Conservation (phyloP, 2,113 vertebrate genomes). For the Ploceus nigricollis region DNA sequence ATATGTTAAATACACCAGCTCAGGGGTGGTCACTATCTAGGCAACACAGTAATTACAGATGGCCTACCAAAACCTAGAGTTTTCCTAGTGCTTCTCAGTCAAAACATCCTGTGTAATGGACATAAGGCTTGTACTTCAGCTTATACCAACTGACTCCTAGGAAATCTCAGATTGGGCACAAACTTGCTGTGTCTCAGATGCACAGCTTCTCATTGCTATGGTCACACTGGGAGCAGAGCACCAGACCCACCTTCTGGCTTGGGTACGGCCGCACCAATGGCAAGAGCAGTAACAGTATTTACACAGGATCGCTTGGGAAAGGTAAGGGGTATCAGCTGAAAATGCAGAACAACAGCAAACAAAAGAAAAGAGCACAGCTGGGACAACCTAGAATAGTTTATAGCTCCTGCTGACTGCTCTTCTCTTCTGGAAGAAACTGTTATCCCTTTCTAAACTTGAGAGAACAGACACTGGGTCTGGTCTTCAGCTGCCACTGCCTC, state of each 20-base stretch:
- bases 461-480: neutral
- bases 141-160: neutral
- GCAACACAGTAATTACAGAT: neutral
- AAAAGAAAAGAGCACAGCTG: neutral
- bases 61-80: neutral
- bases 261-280: accelerated
- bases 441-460: neutral
- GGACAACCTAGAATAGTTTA: neutral
- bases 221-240: neutral
- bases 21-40: neutral
- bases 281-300: neutral
- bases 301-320: neutral
- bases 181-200: neutral
- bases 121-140: neutral
- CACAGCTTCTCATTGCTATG: neutral
- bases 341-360: neutral
- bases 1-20: neutral
- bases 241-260: neutral
- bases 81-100: neutral
- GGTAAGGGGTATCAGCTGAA: neutral
- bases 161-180: too few relatives aligned
- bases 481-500: neutral
- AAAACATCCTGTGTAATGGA: neutral
- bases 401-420: neutral
- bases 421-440: neutral